phyloP scores from a whole-genome alignment of 2,888 invertebrate genomes.

The Gerris lacustris region DNA sequence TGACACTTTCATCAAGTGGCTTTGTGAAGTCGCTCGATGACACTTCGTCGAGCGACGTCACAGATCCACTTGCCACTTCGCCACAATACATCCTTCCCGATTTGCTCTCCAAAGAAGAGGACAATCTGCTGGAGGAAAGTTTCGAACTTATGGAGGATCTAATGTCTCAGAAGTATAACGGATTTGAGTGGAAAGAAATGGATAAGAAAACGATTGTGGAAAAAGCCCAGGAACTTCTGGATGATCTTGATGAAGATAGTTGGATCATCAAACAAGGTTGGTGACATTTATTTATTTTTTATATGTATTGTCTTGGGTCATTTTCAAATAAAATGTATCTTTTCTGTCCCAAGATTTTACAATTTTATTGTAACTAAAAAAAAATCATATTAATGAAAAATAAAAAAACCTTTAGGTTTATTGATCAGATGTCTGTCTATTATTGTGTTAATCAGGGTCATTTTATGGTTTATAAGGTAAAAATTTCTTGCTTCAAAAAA shows the following conservation, averaged over 20 bases:
- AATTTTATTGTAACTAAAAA: too few relatives aligned
- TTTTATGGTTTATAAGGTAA: too few relatives aligned
- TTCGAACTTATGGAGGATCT: slow-evolving; percentile 1
- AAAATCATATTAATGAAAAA: too few relatives aligned
- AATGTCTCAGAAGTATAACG: background rate
- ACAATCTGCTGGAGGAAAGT: background rate
- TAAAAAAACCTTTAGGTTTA: too few relatives aligned
- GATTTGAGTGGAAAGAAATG: background rate
- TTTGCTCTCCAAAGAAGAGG: background rate
- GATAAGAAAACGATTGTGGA: background rate
- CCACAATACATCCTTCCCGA: background rate
- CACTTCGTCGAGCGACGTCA: background rate
- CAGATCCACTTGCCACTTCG: background rate
- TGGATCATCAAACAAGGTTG: background rate
- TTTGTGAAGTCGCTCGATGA: background rate
- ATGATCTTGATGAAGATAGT: background rate
- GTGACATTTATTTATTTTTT: too few relatives aligned
- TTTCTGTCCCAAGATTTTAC: too few relatives aligned
- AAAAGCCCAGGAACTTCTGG: background rate
- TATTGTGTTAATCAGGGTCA: too few relatives aligned
- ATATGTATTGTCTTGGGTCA: too few relatives aligned
- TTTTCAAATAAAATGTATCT: too few relatives aligned
- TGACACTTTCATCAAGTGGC: background rate
- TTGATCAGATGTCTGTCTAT: too few relatives aligned
- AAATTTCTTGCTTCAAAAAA: too few relatives aligned